Percentiles rank a stretch among this genome's conserved stretches.
Conservation (phyloP, 2,797 vertebrate genomes). For the Alcedo atthis region DNA sequence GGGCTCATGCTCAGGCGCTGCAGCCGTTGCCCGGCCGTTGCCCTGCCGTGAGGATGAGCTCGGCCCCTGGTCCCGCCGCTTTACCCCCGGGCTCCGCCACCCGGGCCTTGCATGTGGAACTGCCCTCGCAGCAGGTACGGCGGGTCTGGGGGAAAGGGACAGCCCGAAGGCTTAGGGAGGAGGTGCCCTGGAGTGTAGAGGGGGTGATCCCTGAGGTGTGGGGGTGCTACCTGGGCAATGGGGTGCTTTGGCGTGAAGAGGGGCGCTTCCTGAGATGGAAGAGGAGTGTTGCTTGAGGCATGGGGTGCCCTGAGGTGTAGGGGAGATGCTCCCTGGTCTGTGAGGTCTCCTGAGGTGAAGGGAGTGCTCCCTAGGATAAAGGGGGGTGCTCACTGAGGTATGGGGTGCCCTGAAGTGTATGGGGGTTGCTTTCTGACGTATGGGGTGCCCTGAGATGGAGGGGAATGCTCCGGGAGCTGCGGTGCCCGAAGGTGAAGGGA, state of each 20-base stretch:
- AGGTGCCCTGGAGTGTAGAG: too few species aligned
- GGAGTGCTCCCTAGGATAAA: background rate
- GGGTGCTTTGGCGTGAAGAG: background rate
- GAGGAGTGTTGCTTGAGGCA: too few species aligned
- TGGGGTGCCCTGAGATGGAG: background rate
- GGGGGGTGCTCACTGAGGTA: too few species aligned
- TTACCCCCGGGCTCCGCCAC: conserved; percentile 73
- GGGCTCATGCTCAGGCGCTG: conserved; percentile 14
- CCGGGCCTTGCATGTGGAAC: conserved; percentile 89
- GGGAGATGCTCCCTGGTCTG: accelerated
- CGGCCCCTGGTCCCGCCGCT: conserved; percentile 65
- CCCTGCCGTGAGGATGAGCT: conserved; percentile 58
- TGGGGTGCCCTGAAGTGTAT: background rate
- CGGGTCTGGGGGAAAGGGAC: background rate
- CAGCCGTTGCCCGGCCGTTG: conserved; percentile 63
- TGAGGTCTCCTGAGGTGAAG: too few species aligned
- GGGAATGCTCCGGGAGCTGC: too few species aligned
- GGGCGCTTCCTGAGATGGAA: background rate
- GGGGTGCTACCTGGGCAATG: too few species aligned
- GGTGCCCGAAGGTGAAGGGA: too few species aligned
- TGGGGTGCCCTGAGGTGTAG: background rate
- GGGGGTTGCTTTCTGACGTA: background rate
- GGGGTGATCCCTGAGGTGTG: too few species aligned
- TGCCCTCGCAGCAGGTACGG: conserved; percentile 93
- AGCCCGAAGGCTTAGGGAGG: background rate